Conservation (phyloP, 2,113 vertebrate species). For the Phylloscopus whistleri region DNA sequence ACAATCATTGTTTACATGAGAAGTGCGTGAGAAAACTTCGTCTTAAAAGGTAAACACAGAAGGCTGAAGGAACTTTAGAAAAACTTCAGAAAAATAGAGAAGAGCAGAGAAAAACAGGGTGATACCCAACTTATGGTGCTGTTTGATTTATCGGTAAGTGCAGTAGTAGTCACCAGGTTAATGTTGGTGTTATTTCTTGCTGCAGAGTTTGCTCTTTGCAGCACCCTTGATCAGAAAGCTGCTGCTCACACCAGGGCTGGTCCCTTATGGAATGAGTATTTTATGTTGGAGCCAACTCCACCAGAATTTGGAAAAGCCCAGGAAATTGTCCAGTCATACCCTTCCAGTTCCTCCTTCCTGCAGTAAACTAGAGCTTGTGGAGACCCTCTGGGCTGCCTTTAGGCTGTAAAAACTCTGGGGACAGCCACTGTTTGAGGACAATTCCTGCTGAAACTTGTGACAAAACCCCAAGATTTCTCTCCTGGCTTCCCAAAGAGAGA, state of each 20-base stretch:
- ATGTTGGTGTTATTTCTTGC: not conserved
- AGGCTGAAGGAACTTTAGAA: no score
- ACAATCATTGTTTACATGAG: no score
- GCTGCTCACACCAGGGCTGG: not conserved
- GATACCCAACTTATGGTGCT: not conserved
- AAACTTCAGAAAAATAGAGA: no score
- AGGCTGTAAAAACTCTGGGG: not conserved
- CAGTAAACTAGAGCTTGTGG: not conserved
- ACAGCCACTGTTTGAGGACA: not conserved
- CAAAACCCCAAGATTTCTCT: not conserved
- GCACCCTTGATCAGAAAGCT: not conserved
- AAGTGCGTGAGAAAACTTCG: no score
- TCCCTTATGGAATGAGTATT: not conserved
- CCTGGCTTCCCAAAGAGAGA: constrained; percentile 41
- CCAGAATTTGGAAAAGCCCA: not conserved
- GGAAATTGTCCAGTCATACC: not conserved
- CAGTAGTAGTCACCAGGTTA: not conserved
- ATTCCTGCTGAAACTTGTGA: not conserved
- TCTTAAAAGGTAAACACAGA: no score
- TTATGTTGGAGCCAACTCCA: not conserved
- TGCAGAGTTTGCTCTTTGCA: not conserved
- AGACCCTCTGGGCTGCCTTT: not conserved
- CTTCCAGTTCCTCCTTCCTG: not conserved
- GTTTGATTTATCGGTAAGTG: not conserved
- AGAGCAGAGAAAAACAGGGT: no score